Conservation (phyloP, 2,113 vertebrate genomes). For the Puffinus mauretanicus region DNA sequence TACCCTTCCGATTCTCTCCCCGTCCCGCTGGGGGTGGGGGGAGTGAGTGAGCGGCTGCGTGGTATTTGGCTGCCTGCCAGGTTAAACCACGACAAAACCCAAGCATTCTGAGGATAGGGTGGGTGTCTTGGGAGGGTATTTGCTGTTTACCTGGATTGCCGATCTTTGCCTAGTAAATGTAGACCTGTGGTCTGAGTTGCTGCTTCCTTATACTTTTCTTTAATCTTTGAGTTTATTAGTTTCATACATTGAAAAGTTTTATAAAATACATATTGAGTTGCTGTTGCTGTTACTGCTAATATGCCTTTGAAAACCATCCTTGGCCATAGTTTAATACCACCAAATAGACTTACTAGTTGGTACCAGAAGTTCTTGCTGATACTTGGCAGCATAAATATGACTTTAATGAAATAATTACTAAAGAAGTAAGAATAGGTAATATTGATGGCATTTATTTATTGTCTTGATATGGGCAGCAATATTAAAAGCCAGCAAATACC, state of each 20-base stretch:
- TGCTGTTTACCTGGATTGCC: background rate
- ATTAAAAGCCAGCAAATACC: constrained; percentile 68
- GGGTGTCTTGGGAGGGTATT: background rate
- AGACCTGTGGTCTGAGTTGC: background rate
- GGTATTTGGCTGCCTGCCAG: no score
- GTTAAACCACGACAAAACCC: no score
- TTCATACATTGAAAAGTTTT: background rate
- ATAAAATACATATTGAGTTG: constrained; percentile 15
- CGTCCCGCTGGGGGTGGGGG: no score
- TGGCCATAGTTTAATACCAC: constrained; percentile 33
- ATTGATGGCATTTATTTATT: constrained; percentile 66
- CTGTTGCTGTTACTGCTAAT: constrained; percentile 17
- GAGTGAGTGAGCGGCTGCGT: no score
- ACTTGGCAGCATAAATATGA: constrained; percentile 33
- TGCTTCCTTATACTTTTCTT: constrained; percentile 16
- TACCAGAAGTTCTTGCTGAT: constrained; percentile 38
- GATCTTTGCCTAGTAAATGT: background rate
- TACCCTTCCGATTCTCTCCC: no score
- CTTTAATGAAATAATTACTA: constrained; percentile 62
- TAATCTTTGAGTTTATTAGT: constrained; percentile 23
- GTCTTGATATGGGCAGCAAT: constrained; percentile 35
- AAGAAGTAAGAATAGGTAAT: constrained; percentile 46
- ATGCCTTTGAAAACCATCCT: background rate
- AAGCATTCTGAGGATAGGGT: background rate
- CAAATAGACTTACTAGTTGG: constrained; percentile 20